Conservation (phyloP, 2,113 vertebrate genomes). For the Brienomyrus longianalis region DNA sequence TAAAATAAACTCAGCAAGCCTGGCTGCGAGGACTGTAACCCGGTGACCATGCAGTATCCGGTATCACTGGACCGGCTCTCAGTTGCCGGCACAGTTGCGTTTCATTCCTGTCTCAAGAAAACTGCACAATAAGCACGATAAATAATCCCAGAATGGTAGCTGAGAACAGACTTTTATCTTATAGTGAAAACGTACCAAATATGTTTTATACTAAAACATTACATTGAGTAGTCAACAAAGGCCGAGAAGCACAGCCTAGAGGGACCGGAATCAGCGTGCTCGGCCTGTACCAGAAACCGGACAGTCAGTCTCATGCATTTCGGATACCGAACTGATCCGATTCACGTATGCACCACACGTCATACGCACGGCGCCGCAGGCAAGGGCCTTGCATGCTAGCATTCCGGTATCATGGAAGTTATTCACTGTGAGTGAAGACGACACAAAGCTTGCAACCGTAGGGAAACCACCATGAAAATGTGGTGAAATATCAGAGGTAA, state of each 20-base stretch:
- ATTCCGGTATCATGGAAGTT: too few relatives aligned
- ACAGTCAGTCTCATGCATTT: too few relatives aligned
- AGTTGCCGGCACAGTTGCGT: background rate
- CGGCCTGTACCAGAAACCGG: too few relatives aligned
- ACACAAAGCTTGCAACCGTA: too few relatives aligned
- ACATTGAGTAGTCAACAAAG: background rate
- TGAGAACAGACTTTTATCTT: background rate
- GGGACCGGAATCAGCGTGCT: background rate
- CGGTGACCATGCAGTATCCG: background rate
- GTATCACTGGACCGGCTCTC: background rate
- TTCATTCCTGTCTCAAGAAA: background rate
- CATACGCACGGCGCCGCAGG: too few relatives aligned
- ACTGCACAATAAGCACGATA: background rate
- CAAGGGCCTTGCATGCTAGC: too few relatives aligned
- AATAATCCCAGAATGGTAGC: background rate
- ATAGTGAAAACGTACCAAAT: background rate
- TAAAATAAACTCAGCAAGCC: conserved; percentile 4
- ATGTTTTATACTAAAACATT: background rate
- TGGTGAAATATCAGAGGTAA: too few relatives aligned
- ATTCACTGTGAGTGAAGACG: too few relatives aligned
- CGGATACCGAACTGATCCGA: too few relatives aligned
- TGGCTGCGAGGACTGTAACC: background rate
- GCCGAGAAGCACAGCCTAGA: background rate
- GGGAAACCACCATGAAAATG: too few relatives aligned
- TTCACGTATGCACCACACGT: too few relatives aligned